A percentile compares a stretch with the other conserved stretches of the same genome.
phyloP scores from a whole-genome alignment of 2,113 vertebrate genomes.

The Verasper variegatus region DNA sequence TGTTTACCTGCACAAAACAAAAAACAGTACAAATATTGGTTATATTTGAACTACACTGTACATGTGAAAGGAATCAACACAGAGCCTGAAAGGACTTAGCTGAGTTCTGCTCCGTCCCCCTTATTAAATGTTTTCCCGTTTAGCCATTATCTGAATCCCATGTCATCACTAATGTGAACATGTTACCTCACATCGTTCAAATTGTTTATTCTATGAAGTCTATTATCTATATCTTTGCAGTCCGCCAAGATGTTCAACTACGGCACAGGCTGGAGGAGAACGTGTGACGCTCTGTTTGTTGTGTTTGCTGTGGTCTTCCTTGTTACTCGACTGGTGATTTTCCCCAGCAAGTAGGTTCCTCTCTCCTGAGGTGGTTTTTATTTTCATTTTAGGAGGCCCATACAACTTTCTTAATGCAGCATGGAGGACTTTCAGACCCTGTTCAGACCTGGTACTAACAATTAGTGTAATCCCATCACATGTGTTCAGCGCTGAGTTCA shows the following conservation, averaged over 20 bases:
- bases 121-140: not conserved
- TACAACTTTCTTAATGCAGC: no score
- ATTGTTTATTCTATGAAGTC: not conserved
- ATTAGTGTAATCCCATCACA: no score
- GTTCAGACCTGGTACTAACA: no score
- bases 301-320: slow-evolving; percentile 87
- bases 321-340: slow-evolving; percentile 85
- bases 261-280: slow-evolving; percentile 85
- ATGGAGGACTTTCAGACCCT: no score
- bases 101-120: no score
- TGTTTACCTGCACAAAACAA: slow-evolving; percentile 6
- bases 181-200: not conserved
- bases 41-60: not conserved
- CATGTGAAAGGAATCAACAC: not conserved
- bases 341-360: slow-evolving; percentile 87
- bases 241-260: slow-evolving; percentile 91
- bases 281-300: slow-evolving; percentile 85
- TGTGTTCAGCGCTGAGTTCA: no score
- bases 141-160: not conserved
- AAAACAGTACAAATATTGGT: not conserved
- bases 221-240: slow-evolving; percentile 68
- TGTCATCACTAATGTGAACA: not conserved
- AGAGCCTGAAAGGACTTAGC: not conserved
- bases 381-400: not conserved
- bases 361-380: not conserved